Percentiles rank a stretch among this genome's conserved stretches.
Evolutionary conservation across 2,113 vertebrate species (phyloP).

Genomic region (Proterorhinus semilunaris): DNA sequence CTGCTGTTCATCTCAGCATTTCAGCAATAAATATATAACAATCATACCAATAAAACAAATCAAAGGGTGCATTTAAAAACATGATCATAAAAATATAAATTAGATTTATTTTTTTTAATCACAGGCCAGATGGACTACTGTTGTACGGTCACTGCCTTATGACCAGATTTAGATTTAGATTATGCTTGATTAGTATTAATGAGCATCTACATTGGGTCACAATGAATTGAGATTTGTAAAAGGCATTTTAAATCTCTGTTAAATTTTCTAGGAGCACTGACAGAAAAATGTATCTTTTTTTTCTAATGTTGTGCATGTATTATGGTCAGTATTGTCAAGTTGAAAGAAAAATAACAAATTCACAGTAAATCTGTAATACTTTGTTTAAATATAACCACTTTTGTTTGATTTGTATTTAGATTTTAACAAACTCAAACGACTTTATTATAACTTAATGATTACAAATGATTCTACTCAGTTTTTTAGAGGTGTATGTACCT

Average conservation of each 20-base stretch:
- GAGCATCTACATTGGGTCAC: slow-evolving; percentile 49
- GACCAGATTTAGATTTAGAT: slow-evolving; percentile 45
- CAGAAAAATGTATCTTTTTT: background rate
- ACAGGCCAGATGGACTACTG: background rate
- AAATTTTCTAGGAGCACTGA: background rate
- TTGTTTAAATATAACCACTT: background rate
- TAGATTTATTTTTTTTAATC: background rate
- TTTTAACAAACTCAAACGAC: background rate
- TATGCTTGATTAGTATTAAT: slow-evolving; percentile 42
- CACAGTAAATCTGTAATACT: background rate
- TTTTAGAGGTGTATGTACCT: slow-evolving; percentile 65
- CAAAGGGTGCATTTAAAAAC: background rate
- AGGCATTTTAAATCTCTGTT: background rate
- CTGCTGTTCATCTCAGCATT: background rate
- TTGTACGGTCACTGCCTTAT: slow-evolving; percentile 4
- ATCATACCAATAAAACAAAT: background rate
- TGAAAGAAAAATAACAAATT: background rate
- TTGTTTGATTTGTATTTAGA: background rate
- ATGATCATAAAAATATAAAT: background rate
- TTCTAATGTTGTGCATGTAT: background rate
- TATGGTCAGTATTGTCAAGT: background rate
- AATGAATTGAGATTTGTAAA: slow-evolving; percentile 6
- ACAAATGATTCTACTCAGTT: background rate
- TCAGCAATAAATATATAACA: background rate
- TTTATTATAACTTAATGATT: background rate